Conservation (phyloP, 2,113 vertebrate species). For the Mystacornis crossleyi region DNA sequence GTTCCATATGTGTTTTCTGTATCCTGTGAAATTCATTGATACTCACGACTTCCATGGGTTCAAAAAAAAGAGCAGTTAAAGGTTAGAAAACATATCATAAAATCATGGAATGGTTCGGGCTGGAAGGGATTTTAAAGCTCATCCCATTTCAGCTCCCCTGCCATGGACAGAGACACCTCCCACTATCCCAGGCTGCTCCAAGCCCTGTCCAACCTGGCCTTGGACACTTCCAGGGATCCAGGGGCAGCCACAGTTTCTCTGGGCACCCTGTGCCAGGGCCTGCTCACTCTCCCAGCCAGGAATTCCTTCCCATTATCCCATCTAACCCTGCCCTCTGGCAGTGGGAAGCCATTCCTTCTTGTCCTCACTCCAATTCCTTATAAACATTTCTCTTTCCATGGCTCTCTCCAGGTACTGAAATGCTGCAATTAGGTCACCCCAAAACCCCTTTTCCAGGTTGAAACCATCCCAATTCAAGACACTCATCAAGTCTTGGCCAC, state of each 20-base stretch:
- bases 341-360: neutral
- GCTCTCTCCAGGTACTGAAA: neutral
- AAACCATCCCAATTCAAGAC: neutral
- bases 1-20: rapidly evolving
- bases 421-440: neutral
- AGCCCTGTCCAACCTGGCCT: rapidly evolving
- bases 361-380: neutral
- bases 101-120: neutral
- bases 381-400: neutral
- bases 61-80: neutral
- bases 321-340: rapidly evolving
- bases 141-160: rapidly evolving
- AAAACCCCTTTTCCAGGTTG: neutral
- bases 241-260: neutral
- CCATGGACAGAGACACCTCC: neutral
- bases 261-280: neutral
- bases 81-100: rapidly evolving
- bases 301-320: neutral
- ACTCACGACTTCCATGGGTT: neutral
- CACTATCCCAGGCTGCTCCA: rapidly evolving
- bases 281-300: rapidly evolving
- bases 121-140: neutral
- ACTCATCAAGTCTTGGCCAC: neutral
- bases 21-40: neutral
- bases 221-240: neutral